Conservation (phyloP, 2,888 invertebrate genomes). For the Dexiosoma caninum region DNA sequence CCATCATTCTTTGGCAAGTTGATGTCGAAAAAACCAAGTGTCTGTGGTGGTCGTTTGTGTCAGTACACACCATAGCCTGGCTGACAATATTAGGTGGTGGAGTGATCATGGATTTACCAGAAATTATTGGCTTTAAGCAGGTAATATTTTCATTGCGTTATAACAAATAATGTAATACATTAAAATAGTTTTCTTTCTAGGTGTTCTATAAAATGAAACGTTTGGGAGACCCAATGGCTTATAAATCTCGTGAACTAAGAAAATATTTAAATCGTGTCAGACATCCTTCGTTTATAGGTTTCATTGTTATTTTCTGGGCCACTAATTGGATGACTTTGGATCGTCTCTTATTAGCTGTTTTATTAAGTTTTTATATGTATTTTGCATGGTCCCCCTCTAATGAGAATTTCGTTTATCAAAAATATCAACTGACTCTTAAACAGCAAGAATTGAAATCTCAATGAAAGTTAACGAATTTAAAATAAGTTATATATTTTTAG, state of each 20-base stretch:
- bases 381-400: conserved; percentile 81
- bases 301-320: conserved; percentile 80
- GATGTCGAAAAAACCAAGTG: conserved; percentile 77
- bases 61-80: conserved; percentile 80
- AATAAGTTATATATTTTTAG: neutral
- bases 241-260: conserved; percentile 80
- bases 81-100: conserved; percentile 81
- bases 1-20: conserved; percentile 80
- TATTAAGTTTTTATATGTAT: conserved; percentile 81
- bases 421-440: conserved; percentile 79
- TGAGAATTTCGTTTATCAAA: conserved; percentile 80
- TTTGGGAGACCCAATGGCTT: conserved; percentile 78
- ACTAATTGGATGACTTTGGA: conserved; percentile 82
- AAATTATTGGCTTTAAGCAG: conserved; percentile 82
- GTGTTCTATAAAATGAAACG: conserved; percentile 80
- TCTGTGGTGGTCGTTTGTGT: conserved; percentile 79
- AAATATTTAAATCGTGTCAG: conserved; percentile 80
- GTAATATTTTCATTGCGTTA: conserved; percentile 65
- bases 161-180: neutral
- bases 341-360: conserved; percentile 79
- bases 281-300: conserved; percentile 82
- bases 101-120: conserved; percentile 82
- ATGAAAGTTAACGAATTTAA: too few species aligned
- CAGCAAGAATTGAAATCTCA: conserved; percentile 76
- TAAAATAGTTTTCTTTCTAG: conserved; percentile 65